A percentile compares a stretch with the other conserved stretches of the same genome.
Evolutionary conservation across 2,797 vertebrate species (phyloP).

Genomic region (Prionace glauca): DNA sequence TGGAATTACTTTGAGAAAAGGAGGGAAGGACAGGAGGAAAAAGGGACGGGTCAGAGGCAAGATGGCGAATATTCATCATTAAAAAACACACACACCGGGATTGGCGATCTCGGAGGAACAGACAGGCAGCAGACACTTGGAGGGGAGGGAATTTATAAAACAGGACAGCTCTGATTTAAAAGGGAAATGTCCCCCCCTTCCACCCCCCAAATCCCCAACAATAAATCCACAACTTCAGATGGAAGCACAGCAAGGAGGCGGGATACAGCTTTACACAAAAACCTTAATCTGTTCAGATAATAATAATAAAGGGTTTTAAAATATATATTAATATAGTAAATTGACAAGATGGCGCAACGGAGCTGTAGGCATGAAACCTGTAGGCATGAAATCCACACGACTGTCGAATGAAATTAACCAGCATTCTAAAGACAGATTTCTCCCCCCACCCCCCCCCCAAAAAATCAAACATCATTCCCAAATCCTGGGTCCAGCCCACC

Average conservation of each 20-base stretch:
- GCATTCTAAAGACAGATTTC: neutral
- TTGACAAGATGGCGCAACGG: slow-evolving; percentile 27
- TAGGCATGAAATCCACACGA: neutral
- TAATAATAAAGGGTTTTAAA: neutral
- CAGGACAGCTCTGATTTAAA: neutral
- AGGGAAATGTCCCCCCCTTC: neutral
- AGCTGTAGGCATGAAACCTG: neutral
- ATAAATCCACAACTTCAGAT: neutral
- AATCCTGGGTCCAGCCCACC: neutral
- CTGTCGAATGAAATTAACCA: neutral
- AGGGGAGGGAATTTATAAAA: slow-evolving; percentile 16
- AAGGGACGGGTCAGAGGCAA: slow-evolving; percentile 29
- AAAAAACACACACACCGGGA: slow-evolving; percentile 10
- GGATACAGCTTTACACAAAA: neutral
- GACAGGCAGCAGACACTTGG: neutral
- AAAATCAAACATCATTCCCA: neutral
- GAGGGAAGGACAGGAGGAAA: slow-evolving; percentile 8
- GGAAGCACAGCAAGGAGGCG: neutral
- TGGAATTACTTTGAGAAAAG: neutral
- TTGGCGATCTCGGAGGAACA: slow-evolving; percentile 6
- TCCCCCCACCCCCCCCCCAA: no score
- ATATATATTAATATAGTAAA: neutral
- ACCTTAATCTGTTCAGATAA: neutral
- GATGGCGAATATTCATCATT: slow-evolving; percentile 36
- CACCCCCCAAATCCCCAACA: neutral